Percentiles rank a stretch among this genome's conserved stretches.
Evolutionary conservation across 2,113 vertebrate species (phyloP).

Genomic region (Crotalus horridus): DNA sequence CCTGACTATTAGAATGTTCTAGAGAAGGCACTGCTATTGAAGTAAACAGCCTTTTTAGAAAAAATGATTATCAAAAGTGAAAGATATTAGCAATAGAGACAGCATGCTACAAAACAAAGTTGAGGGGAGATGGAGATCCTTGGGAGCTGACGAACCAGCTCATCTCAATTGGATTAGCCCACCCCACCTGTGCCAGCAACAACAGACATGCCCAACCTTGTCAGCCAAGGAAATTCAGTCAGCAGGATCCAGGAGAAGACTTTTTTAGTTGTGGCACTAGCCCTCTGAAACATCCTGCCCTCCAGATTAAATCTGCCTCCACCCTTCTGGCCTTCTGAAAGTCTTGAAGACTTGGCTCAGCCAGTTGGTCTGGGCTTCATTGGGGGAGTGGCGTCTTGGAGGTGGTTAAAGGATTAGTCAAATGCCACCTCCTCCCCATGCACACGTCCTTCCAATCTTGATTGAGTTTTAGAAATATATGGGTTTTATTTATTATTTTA

Average conservation of each 20-base stretch:
- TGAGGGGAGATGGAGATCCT: not conserved
- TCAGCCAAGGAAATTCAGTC: not conserved
- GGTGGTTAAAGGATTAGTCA: not conserved
- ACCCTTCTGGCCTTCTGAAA: no score
- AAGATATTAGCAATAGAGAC: not conserved
- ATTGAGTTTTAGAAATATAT: not conserved
- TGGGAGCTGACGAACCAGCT: not conserved
- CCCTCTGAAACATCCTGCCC: not conserved
- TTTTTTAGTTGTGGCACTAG: not conserved
- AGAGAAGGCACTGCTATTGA: not conserved
- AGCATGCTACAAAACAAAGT: not conserved
- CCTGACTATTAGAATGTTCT: not conserved
- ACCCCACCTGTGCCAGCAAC: not conserved
- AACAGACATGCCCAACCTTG: not conserved
- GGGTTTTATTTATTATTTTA: not conserved
- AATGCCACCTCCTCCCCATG: not conserved
- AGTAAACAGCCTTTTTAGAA: not conserved
- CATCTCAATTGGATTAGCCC: not conserved
- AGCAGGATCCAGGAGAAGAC: not conserved
- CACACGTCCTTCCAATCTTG: not conserved
- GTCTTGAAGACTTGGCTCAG: no score
- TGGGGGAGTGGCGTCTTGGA: not conserved
- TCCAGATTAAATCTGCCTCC: not conserved
- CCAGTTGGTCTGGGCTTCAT: no score
- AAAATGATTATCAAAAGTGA: not conserved